Conservation (phyloP, 2,888 invertebrate genomes). For the Arctia plantaginis region DNA sequence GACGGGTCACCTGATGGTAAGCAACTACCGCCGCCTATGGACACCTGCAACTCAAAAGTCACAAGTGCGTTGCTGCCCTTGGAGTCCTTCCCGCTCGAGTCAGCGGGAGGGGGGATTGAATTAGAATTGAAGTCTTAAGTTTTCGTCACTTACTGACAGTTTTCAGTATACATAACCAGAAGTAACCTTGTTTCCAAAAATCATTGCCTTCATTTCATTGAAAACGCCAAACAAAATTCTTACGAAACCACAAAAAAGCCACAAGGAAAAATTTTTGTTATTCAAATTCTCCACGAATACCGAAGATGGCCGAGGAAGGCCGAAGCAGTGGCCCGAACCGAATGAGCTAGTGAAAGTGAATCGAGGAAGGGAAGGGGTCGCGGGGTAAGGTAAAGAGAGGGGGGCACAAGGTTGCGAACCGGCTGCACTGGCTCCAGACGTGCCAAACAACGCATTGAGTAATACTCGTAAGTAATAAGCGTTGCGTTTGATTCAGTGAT, state of each 20-base stretch:
- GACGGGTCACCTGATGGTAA: too few species aligned
- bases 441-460: conserved; percentile 81
- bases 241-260: conserved; percentile 45
- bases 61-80: too few species aligned
- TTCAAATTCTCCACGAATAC: conserved; percentile 54
- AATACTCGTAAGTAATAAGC: conserved; percentile 79
- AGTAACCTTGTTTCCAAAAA: conserved; percentile 32
- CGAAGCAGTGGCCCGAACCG: conserved; percentile 62
- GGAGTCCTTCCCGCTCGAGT: too few species aligned
- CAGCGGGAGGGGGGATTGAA: too few species aligned
- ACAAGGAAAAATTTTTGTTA: conserved; percentile 52
- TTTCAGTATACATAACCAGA: neutral
- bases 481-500: conserved; percentile 77
- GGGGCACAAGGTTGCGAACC: conserved; percentile 81
- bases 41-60: too few species aligned
- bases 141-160: neutral
- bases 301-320: conserved; percentile 67
- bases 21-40: too few species aligned
- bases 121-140: neutral
- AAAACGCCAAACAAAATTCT: conserved; percentile 43
- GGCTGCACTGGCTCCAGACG: conserved; percentile 74
- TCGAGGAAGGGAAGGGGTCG: conserved; percentile 55
- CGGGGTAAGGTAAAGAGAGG: conserved; percentile 43
- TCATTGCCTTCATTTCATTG: conserved; percentile 35
- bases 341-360: conserved; percentile 78